Conservation (phyloP, 2,797 vertebrate species). For the Gila robusta region DNA sequence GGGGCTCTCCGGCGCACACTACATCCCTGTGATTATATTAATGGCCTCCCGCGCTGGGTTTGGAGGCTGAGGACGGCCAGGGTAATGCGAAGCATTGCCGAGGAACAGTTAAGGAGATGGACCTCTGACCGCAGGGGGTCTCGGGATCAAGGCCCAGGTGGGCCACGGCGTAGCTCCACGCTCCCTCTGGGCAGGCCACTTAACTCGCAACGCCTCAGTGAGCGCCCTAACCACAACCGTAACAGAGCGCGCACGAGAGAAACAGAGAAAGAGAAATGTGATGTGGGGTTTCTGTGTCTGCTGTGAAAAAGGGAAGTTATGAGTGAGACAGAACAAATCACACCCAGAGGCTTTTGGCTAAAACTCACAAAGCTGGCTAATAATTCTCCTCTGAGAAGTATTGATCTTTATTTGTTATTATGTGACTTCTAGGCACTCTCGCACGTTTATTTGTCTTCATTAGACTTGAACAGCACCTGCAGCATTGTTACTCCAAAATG, state of each 20-base stretch:
- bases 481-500: slow-evolving; percentile 55
- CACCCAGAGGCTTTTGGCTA: slow-evolving; percentile 62
- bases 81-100: slow-evolving; percentile 54
- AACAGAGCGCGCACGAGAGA: neutral
- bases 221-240: slow-evolving; percentile 43
- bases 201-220: slow-evolving; percentile 58
- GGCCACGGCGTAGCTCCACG: slow-evolving; percentile 10
- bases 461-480: slow-evolving; percentile 65
- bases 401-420: slow-evolving; percentile 67
- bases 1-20: slow-evolving; percentile 71
- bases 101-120: slow-evolving; percentile 56
- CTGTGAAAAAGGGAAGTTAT: slow-evolving; percentile 61
- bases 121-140: slow-evolving; percentile 63
- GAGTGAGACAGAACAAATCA: slow-evolving; percentile 61
- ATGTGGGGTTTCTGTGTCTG: slow-evolving; percentile 46
- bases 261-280: slow-evolving; percentile 51
- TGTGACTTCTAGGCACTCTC: slow-evolving; percentile 60
- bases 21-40: slow-evolving; percentile 81
- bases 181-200: slow-evolving; percentile 58
- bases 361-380: slow-evolving; percentile 63
- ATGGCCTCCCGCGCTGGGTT: slow-evolving; percentile 68
- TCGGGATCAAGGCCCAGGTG: slow-evolving; percentile 60
- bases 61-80: slow-evolving; percentile 58
- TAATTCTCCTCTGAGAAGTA: slow-evolving; percentile 66
- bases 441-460: slow-evolving; percentile 67